Evolutionary conservation across 2,888 invertebrate genomes (phyloP).

Genomic region (Agriotes lineatus): DNA sequence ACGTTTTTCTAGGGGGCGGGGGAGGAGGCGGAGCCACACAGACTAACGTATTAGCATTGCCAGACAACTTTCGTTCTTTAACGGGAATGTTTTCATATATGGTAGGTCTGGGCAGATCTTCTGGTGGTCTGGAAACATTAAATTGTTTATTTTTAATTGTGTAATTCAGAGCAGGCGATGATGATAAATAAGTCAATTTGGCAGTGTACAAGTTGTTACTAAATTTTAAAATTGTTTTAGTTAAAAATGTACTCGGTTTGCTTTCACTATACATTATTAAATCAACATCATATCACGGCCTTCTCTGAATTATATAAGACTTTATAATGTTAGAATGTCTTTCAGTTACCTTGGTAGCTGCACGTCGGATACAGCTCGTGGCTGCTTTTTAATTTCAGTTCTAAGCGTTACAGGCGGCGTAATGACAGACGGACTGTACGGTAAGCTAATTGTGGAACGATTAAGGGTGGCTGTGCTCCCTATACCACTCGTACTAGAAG

Average conservation of each 20-base stretch:
- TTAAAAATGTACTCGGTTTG: too few relatives aligned
- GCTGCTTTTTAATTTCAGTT: conserved; percentile 57
- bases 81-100: conserved; percentile 69
- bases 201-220: too few relatives aligned
- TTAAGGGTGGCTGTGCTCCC: conserved; percentile 56
- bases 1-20: conserved; percentile 63
- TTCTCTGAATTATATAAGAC: too few relatives aligned
- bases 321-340: too few relatives aligned
- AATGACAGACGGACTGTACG: conserved; percentile 51
- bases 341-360: conserved; percentile 59
- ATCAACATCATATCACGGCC: too few relatives aligned
- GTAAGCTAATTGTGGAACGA: conserved; percentile 52
- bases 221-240: too few relatives aligned
- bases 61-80: conserved; percentile 61
- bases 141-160: background rate
- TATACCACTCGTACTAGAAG: conserved; percentile 53
- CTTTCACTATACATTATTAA: too few relatives aligned
- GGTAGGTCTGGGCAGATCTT: conserved; percentile 67
- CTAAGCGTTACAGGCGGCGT: conserved; percentile 55
- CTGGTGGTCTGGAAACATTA: conserved; percentile 65
- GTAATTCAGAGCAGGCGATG: too few relatives aligned
- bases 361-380: conserved; percentile 58
- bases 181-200: too few relatives aligned
- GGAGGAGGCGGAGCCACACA: conserved; percentile 60
- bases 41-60: conserved; percentile 51